Evolutionary conservation across 2,888 invertebrate species (phyloP).

Genomic region (Gonocerus acuteangulatus): DNA sequence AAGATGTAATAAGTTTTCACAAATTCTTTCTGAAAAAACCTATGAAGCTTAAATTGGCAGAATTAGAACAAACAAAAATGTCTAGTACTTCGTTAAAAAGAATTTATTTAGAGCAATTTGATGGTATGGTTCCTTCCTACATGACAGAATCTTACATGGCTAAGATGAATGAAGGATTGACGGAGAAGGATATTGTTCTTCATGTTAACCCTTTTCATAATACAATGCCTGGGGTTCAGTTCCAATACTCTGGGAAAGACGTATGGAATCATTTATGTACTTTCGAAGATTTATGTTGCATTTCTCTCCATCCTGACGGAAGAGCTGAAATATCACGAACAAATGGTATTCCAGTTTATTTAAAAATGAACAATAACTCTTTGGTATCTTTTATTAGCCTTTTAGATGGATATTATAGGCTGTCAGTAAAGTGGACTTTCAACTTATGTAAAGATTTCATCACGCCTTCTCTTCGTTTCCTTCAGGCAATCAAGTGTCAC

Average conservation of each 20-base stretch:
- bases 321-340: conserved; percentile 68
- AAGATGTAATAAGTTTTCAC: conserved; percentile 66
- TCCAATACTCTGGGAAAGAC: conserved; percentile 55
- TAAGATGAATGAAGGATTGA: conserved; percentile 62
- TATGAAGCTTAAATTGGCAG: conserved; percentile 57
- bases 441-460: conserved; percentile 75
- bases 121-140: conserved; percentile 74
- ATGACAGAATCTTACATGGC: conserved; percentile 66
- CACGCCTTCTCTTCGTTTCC: conserved; percentile 67
- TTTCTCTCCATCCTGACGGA: conserved; percentile 63
- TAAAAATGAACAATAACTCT: conserved; percentile 59
- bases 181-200: conserved; percentile 53
- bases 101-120: conserved; percentile 70
- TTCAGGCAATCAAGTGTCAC: conserved; percentile 71
- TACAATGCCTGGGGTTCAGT: conserved; percentile 59
- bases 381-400: conserved; percentile 73
- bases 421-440: conserved; percentile 83
- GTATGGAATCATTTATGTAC: conserved; percentile 69
- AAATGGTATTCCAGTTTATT: conserved; percentile 67
- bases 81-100: conserved; percentile 66
- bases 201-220: conserved; percentile 58
- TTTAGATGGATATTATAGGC: conserved; percentile 78
- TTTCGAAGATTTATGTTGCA: conserved; percentile 74
- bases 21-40: conserved; percentile 67
- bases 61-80: conserved; percentile 49